These are phyloP conservation scores for Channa striata DNA, from an alignment of 2,797 vertebrate species.

Conservation along the genomic window DNA sequence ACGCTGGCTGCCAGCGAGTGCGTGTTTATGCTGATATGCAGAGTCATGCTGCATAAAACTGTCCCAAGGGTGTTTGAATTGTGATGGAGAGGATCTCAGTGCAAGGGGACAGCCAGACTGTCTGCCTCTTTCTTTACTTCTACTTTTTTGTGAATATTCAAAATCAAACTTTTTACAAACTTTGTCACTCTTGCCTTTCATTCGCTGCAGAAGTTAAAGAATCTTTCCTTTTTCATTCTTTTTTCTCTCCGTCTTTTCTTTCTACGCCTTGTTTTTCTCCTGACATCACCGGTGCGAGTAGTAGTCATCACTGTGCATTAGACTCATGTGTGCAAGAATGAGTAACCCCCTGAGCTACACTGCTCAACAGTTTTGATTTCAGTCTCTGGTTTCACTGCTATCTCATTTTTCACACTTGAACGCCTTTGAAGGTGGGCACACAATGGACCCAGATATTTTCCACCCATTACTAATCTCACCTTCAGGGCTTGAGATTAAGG, in stretches of 20 bases:
- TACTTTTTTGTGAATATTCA: slow-evolving; percentile 11
- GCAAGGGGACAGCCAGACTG: slow-evolving; percentile 18
- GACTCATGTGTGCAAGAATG: slow-evolving; percentile 25
- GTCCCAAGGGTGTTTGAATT: slow-evolving; percentile 61
- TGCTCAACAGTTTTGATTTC: slow-evolving; percentile 33
- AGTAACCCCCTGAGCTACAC: slow-evolving; percentile 52
- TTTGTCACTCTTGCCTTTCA: background rate
- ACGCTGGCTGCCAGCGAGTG: slow-evolving; percentile 21
- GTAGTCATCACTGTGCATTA: slow-evolving; percentile 34
- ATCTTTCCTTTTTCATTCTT: background rate
- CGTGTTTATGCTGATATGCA: slow-evolving; percentile 68
- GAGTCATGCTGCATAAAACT: slow-evolving; percentile 74
- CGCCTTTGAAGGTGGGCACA: slow-evolving; percentile 60
- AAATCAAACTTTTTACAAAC: slow-evolving; percentile 1
- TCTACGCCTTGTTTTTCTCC: background rate
- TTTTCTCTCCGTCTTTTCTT: slow-evolving; percentile 3
- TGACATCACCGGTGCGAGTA: slow-evolving; percentile 49
- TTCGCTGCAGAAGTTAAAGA: slow-evolving; percentile 9
- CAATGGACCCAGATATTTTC: slow-evolving; percentile 46
- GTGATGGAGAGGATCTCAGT: slow-evolving; percentile 38
- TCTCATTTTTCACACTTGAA: slow-evolving; percentile 61
- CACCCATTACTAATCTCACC: slow-evolving; percentile 66
- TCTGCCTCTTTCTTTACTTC: slow-evolving; percentile 6
- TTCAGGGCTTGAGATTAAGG: slow-evolving; percentile 51
- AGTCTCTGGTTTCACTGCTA: slow-evolving; percentile 60